phyloP scores from a whole-genome alignment of 2,888 invertebrate genomes.

The Oligia fasciuncula region DNA sequence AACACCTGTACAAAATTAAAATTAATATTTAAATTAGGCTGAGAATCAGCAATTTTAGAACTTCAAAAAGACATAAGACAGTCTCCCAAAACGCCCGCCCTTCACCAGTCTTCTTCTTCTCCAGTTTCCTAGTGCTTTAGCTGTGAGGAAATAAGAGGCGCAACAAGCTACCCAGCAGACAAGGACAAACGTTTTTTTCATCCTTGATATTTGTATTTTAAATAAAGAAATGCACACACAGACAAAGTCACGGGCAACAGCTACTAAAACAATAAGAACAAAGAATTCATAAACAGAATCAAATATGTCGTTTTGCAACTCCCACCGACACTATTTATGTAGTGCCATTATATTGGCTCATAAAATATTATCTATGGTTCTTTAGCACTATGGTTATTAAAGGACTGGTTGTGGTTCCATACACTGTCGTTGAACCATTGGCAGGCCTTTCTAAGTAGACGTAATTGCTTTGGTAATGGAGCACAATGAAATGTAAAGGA shows the following conservation, averaged over 20 bases:
- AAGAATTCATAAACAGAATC: slow-evolving; percentile 16
- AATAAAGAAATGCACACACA: not conserved
- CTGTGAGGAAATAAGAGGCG: no score
- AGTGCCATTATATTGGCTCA: slow-evolving; percentile 57
- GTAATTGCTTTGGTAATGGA: slow-evolving; percentile 32
- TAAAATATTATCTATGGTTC: slow-evolving; percentile 62
- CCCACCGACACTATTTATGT: slow-evolving; percentile 42
- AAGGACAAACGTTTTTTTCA: not conserved
- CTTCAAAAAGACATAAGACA: no score
- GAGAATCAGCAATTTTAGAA: no score
- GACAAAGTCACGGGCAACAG: not conserved
- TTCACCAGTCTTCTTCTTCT: no score
- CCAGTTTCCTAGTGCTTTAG: no score
- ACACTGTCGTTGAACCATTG: slow-evolving; percentile 24
- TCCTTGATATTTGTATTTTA: not conserved
- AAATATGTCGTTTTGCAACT: slow-evolving; percentile 44
- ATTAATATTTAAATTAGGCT: no score
- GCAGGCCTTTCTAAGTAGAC: slow-evolving; percentile 22
- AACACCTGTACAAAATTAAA: no score
- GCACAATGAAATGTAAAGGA: slow-evolving; percentile 26
- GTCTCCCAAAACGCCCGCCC: no score
- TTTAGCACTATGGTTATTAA: slow-evolving; percentile 47
- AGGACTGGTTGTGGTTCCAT: slow-evolving; percentile 33
- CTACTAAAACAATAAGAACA: not conserved
- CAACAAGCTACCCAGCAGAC: no score